Conservation (phyloP, 2,888 invertebrate species). For the Myathropa florea region DNA sequence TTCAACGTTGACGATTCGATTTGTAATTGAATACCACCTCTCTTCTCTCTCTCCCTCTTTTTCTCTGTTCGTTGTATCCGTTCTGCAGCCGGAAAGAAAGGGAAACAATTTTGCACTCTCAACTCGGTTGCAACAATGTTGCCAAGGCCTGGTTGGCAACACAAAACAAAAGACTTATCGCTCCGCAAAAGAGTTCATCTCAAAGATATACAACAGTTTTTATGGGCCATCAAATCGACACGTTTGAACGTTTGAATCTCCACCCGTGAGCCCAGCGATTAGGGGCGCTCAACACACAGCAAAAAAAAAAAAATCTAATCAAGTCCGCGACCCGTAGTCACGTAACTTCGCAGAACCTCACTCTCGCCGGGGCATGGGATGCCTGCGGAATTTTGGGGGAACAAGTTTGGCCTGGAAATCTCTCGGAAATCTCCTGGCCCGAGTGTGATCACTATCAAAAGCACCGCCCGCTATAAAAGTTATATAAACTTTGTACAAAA, state of each 20-base stretch:
- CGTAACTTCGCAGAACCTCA: background rate
- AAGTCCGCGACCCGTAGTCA: background rate
- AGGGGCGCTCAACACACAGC: too few relatives aligned
- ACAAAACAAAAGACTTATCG: background rate
- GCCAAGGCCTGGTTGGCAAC: background rate
- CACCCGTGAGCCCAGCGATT: too few relatives aligned
- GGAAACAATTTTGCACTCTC: background rate
- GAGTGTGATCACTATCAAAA: slow-evolving; percentile 61
- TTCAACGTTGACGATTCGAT: slow-evolving; percentile 28
- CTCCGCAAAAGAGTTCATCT: background rate
- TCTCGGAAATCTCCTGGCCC: slow-evolving; percentile 5
- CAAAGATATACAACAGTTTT: background rate
- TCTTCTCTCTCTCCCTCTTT: slow-evolving; percentile 20
- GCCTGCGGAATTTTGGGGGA: background rate
- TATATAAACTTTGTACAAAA: slow-evolving; percentile 34
- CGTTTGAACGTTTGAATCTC: background rate
- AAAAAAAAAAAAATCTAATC: too few relatives aligned
- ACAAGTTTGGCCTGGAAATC: background rate
- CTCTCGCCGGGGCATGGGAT: background rate
- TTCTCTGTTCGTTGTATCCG: slow-evolving; percentile 9
- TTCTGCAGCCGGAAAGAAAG: slow-evolving; percentile 45
- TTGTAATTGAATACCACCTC: slow-evolving; percentile 52
- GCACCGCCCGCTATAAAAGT: slow-evolving; percentile 55
- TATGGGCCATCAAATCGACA: slow-evolving; percentile 18
- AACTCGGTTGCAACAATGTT: background rate